Base-by-base conservation (phyloP, 2,797 vertebrate species). In the Threskiornis aethiopicus region DNA sequence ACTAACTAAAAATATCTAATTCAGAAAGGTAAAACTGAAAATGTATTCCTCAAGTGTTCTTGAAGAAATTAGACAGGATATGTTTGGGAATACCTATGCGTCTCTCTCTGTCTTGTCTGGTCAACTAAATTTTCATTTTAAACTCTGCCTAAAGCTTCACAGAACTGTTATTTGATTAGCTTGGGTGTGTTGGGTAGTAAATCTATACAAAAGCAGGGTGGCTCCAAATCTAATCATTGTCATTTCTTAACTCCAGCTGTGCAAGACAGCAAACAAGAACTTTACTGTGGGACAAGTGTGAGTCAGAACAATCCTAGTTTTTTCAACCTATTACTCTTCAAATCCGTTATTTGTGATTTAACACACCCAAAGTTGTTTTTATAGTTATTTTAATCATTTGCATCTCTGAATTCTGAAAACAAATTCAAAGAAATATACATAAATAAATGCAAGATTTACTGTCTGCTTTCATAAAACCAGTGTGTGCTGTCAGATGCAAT, bases 81-180 rank as follows among this genome's bases (percentile, higher is more conserved):
- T 81, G 67, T 95, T 91, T 89, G 54, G 62, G 39, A 92, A 47
- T 44, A 79, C 49, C 73, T 95, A 47, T 86, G 65, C 54, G 79
- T 78, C 76, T 76, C 70, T 64, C 81, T 78, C 90, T 96, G 49
- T 87, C 92, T 90, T 96, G 89, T 82, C 75, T 96, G 90, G 90
- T 96, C 96, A 97, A 90, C 70, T 95, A 93, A 65, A 87, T 96
- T 93, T 96, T 96, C 52, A 93, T 86, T 92, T 93, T 94, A 70
- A 87, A 44, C 62, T 80, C 84, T 46, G 55, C 89, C 75, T 89
- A 92, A 85, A 93, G 55, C 90, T 89, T 95, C 92, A 88, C 35
- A 82, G 76, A 95, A 70, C 78, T 71, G 51, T 67, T 91, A 49
- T 21, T 90, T 89, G 31, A 95, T 92, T 91, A 90, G 69, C 44